Conservation (phyloP, 2,797 vertebrate species). For the Benthosema pterotum region DNA sequence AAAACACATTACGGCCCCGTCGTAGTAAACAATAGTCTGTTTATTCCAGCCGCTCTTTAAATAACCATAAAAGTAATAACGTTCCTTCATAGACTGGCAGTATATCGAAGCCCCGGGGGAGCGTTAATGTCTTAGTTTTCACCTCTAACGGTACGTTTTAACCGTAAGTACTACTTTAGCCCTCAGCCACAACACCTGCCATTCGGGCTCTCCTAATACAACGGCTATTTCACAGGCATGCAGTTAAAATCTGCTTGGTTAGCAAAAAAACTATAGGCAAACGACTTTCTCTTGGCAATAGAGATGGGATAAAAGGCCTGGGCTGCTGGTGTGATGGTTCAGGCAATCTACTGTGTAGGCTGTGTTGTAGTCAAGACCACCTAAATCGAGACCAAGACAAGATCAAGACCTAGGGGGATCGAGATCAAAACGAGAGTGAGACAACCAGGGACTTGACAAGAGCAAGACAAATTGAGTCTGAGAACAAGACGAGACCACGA, state of each 20-base stretch:
- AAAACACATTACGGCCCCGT: background rate
- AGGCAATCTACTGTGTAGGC: too few species aligned
- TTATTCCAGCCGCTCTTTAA: slow-evolving; percentile 5
- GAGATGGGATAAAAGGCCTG: background rate
- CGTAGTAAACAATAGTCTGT: background rate
- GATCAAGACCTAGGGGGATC: too few species aligned
- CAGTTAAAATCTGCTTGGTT: background rate
- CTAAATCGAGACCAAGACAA: too few species aligned
- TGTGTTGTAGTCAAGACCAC: too few species aligned
- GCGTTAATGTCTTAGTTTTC: background rate
- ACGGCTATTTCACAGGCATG: background rate
- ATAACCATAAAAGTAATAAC: slow-evolving; percentile 18
- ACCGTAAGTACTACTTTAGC: background rate
- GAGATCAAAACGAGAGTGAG: too few species aligned
- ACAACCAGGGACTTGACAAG: too few species aligned
- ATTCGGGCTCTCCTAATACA: background rate
- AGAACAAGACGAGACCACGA: too few species aligned
- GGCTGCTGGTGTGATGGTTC: too few species aligned
- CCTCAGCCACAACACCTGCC: background rate
- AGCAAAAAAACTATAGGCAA: background rate
- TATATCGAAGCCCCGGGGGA: slow-evolving; percentile 4
- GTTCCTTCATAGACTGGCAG: slow-evolving; percentile 2
- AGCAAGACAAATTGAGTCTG: too few species aligned
- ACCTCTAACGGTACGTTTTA: background rate
- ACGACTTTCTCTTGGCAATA: background rate